Percentiles rank a stretch among this genome's conserved stretches.
Conservation (phyloP, 2,888 invertebrate species). For the Oasisia sp. region DNA sequence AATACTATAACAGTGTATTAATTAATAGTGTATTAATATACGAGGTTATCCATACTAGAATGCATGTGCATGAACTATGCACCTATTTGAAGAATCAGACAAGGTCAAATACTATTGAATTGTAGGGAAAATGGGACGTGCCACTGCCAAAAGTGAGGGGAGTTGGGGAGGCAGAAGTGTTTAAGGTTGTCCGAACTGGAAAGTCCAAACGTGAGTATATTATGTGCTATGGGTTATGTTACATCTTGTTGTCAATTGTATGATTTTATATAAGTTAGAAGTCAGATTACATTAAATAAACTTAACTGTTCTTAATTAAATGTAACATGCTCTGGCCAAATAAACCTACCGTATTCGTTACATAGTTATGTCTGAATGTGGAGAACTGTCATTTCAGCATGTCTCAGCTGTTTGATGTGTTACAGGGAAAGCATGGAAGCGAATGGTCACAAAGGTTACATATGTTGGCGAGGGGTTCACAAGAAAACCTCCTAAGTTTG, state of each 20-base stretch:
- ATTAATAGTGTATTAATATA: too few species aligned
- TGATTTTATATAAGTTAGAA: not conserved
- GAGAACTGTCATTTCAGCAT: not conserved
- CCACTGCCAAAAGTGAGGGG: slow-evolving; percentile 98
- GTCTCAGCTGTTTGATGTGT: not conserved
- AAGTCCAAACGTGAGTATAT: slow-evolving; percentile 79
- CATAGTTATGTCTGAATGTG: too few species aligned
- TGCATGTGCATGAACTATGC: too few species aligned
- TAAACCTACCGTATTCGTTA: too few species aligned
- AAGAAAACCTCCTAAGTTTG: slow-evolving; percentile 98
- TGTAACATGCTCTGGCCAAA: too few species aligned
- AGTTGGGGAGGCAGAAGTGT: slow-evolving; percentile 96
- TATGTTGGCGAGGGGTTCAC: slow-evolving; percentile 99
- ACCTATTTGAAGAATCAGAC: not conserved
- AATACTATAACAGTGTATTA: too few species aligned
- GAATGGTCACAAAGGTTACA: slow-evolving; percentile 98
- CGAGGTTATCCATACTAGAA: too few species aligned
- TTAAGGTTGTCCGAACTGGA: slow-evolving; percentile 90
- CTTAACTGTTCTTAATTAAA: too few species aligned
- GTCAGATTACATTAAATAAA: too few species aligned
- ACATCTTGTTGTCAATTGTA: not conserved
- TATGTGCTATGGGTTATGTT: not conserved
- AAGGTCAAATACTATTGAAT: not conserved
- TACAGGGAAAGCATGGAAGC: slow-evolving; percentile 92
- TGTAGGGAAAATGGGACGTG: slow-evolving; percentile 98